Evolutionary conservation across 2,888 invertebrate genomes (phyloP).

Genomic region (Tipula lateralis): DNA sequence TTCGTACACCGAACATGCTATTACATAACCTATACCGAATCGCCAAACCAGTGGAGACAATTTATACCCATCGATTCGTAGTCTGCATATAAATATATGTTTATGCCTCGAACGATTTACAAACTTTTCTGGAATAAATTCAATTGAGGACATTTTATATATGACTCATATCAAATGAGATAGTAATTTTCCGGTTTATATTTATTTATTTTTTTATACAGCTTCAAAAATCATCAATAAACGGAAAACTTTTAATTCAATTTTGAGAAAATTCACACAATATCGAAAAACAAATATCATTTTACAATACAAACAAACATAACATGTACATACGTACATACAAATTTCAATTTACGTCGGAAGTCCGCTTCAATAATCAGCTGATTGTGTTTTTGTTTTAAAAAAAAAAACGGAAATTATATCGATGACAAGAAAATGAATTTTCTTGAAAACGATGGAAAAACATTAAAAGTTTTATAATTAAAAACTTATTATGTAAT

Average conservation of each 20-base stretch:
- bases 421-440: neutral
- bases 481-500: neutral
- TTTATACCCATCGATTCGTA: neutral
- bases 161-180: neutral
- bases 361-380: neutral
- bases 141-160: neutral
- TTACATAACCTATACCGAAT: neutral
- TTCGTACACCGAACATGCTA: neutral
- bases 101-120: too few species aligned
- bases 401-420: neutral
- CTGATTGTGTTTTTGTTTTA: neutral
- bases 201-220: neutral
- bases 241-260: neutral
- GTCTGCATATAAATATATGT: neutral
- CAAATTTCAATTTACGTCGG: neutral
- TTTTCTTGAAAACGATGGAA: neutral
- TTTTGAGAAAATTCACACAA: neutral
- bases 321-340: neutral
- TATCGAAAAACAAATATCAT: neutral
- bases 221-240: neutral
- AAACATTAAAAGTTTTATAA: neutral
- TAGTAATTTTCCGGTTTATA: neutral
- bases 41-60: neutral
- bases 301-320: too few species aligned
- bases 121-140: neutral